These are phyloP conservation scores for Ligdia adustata DNA, from an alignment of 2,888 invertebrate genomes.

Conservation along the genomic window DNA sequence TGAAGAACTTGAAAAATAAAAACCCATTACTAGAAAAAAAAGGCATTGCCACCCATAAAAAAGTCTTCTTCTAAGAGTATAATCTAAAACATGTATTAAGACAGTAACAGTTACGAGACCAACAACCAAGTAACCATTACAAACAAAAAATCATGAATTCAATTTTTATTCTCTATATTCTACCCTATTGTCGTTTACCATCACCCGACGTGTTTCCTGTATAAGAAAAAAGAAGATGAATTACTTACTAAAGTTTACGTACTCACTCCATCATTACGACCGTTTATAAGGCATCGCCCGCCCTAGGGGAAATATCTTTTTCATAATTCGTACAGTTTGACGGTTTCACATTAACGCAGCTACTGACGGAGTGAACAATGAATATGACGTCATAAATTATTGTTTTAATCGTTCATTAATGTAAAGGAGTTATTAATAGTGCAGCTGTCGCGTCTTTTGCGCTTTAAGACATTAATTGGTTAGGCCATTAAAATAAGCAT, in stretches of 20 bases:
- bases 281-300: conserved; percentile 64
- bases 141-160: too few species aligned
- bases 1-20: too few species aligned
- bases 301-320: conserved; percentile 67
- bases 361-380: conserved; percentile 39
- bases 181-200: too few species aligned
- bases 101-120: too few species aligned
- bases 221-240: neutral
- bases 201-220: neutral
- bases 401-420: conserved; percentile 19
- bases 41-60: too few species aligned
- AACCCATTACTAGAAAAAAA: too few species aligned
- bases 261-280: conserved; percentile 43
- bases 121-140: too few species aligned
- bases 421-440: neutral
- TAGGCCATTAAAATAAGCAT: too few species aligned
- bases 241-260: conserved; percentile 8
- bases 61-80: too few species aligned
- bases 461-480: too few species aligned
- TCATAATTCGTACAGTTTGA: conserved; percentile 61
- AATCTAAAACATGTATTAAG: too few species aligned
- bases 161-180: too few species aligned
- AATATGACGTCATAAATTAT: conserved; percentile 37
- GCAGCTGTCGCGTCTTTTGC: neutral
- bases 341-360: conserved; percentile 52